These are phyloP conservation scores for Athrips mouffetella DNA, from an alignment of 2,888 invertebrate genomes.

Conservation along the genomic window DNA sequence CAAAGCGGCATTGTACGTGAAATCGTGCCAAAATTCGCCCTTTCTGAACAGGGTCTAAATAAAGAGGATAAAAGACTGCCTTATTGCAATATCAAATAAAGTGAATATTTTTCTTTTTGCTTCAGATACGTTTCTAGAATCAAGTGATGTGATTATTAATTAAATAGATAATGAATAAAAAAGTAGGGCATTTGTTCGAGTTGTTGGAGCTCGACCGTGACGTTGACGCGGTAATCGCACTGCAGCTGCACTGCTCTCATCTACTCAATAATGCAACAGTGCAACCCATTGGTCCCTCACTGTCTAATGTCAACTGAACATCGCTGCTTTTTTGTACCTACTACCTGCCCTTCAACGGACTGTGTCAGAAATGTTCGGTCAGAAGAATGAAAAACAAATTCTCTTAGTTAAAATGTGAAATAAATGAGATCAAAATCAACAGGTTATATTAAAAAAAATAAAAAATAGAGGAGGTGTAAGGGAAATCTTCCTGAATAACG, in stretches of 20 bases:
- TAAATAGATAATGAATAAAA: conserved; percentile 36
- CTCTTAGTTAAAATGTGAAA: too few relatives aligned
- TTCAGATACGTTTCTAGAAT: not conserved
- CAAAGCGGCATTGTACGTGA: too few relatives aligned
- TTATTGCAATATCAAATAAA: not conserved
- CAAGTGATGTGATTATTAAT: conserved; percentile 11
- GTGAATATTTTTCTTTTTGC: not conserved
- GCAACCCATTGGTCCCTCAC: conserved; percentile 44
- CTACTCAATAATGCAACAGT: conserved; percentile 69
- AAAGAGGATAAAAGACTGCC: too few relatives aligned
- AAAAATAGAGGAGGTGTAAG: too few relatives aligned
- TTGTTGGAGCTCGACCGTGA: conserved; percentile 39
- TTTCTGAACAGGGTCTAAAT: too few relatives aligned
- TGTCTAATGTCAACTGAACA: conserved; percentile 25
- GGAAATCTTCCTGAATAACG: too few relatives aligned
- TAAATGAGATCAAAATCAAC: too few relatives aligned
- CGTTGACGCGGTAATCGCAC: conserved; percentile 49
- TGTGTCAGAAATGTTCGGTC: too few relatives aligned
- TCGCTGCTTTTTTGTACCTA: not conserved
- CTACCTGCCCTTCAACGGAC: too few relatives aligned
- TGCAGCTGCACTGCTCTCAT: conserved; percentile 58
- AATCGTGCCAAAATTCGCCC: too few relatives aligned
- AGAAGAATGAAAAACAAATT: too few relatives aligned
- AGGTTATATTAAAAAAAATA: too few relatives aligned
- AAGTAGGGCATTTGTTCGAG: conserved; percentile 63